Percentiles rank a stretch among this genome's conserved stretches.
Conservation (phyloP, 2,113 vertebrate genomes). For the Microtus richardsoni region DNA sequence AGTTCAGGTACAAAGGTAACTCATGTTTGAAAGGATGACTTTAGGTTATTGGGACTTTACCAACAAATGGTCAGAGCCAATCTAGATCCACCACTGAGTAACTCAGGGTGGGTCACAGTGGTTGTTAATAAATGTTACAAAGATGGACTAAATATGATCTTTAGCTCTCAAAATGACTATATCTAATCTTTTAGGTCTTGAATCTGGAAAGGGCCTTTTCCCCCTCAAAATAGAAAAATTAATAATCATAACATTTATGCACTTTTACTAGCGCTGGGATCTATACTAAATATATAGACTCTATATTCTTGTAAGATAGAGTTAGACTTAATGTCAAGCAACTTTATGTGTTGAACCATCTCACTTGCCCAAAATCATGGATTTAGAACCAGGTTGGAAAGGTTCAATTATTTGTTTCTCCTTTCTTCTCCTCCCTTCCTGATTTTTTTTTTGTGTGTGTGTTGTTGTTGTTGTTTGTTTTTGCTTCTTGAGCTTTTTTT, state of each 20-base stretch:
- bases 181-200: slow-evolving; percentile 12
- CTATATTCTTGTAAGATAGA: neutral
- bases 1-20: neutral
- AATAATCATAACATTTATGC: neutral
- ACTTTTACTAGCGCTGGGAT: neutral
- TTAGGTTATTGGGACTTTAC: slow-evolving; percentile 11
- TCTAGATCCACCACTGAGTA: neutral
- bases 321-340: neutral
- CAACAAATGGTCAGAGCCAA: neutral
- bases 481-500: neutral
- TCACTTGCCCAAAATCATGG: neutral
- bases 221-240: slow-evolving; percentile 3
- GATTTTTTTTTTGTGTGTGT: neutral
- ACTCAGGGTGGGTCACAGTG: neutral
- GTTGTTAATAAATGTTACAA: slow-evolving; percentile 19
- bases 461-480: too few species aligned
- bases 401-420: slow-evolving; percentile 3
- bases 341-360: neutral
- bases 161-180: slow-evolving; percentile 38
- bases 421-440: neutral
- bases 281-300: neutral
- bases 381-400: neutral
- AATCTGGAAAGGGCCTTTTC: slow-evolving; percentile 45
- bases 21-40: neutral
- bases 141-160: neutral